Evolutionary conservation across 2,113 vertebrate genomes (phyloP).

Genomic region (Chunga burmeisteri): DNA sequence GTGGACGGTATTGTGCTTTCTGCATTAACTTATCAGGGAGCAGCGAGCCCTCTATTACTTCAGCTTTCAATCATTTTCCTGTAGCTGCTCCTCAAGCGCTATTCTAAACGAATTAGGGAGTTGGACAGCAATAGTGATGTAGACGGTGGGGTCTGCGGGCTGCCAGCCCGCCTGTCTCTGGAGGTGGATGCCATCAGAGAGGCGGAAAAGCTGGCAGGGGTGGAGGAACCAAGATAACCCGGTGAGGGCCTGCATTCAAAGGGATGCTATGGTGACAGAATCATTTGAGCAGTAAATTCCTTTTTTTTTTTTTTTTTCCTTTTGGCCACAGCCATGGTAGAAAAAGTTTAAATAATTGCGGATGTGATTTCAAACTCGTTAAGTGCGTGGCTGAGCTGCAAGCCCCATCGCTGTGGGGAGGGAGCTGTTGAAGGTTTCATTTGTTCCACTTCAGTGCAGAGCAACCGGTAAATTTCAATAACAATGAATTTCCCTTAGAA

Average conservation of each 20-base stretch:
- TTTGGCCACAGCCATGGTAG: neutral
- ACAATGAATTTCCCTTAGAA: neutral
- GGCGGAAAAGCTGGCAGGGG: neutral
- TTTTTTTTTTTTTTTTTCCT: neutral
- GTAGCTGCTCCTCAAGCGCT: neutral
- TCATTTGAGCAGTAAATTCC: neutral
- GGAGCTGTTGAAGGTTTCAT: neutral
- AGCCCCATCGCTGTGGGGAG: neutral
- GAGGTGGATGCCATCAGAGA: too few species aligned
- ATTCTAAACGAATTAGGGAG: neutral
- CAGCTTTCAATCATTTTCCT: neutral
- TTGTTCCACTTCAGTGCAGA: neutral
- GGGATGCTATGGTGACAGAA: neutral
- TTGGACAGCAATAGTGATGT: neutral
- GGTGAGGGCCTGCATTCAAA: neutral
- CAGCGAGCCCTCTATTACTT: neutral
- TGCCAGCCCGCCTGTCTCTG: neutral
- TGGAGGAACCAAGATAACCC: neutral
- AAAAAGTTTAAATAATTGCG: neutral
- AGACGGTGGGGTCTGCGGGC: rapidly evolving
- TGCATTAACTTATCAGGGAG: neutral
- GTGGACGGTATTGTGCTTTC: neutral
- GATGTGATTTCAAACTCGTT: neutral
- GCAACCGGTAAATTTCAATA: neutral
- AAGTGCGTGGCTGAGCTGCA: neutral